Conservation (phyloP, 1,140 invertebrate genomes). For the Drosophila auraria region DNA sequence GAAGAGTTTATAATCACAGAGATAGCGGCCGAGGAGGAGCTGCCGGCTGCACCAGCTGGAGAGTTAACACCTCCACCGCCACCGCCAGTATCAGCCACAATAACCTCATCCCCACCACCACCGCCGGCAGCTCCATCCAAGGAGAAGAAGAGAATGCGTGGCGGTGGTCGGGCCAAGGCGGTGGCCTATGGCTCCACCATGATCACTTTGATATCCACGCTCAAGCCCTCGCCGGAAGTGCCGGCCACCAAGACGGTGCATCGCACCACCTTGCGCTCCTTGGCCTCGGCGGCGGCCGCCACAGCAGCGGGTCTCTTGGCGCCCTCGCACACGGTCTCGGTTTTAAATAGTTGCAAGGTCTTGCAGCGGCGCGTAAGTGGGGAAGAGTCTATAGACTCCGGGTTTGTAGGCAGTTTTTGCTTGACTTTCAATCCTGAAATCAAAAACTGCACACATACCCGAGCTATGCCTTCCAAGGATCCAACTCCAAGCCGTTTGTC, state of each 20-base stretch:
- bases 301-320: constrained; percentile 61
- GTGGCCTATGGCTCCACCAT: constrained; percentile 62
- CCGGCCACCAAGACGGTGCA: constrained; percentile 64
- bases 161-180: constrained; percentile 53
- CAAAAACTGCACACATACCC: neutral
- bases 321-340: constrained; percentile 84
- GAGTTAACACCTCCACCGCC: neutral
- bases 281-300: constrained; percentile 65
- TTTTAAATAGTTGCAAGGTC: constrained; percentile 89
- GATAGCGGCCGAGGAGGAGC: neutral
- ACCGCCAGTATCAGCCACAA: neutral
- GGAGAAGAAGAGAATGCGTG: constrained; percentile 34
- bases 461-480: neutral
- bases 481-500: neutral
- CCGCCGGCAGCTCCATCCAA: neutral
- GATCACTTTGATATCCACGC: constrained; percentile 58
- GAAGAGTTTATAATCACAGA: constrained; percentile 1
- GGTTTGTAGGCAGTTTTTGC: neutral
- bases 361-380: constrained; percentile 94
- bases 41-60: neutral
- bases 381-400: neutral
- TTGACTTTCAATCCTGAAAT: too few relatives aligned
- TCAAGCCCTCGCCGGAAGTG: constrained; percentile 51
- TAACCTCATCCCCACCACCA: neutral
- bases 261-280: constrained; percentile 62